Evolutionary conservation across 1,140 invertebrate genomes (phyloP), one percentile per base, ranked within the genome.

Genomic region (Liolophura sinensis): DNA sequence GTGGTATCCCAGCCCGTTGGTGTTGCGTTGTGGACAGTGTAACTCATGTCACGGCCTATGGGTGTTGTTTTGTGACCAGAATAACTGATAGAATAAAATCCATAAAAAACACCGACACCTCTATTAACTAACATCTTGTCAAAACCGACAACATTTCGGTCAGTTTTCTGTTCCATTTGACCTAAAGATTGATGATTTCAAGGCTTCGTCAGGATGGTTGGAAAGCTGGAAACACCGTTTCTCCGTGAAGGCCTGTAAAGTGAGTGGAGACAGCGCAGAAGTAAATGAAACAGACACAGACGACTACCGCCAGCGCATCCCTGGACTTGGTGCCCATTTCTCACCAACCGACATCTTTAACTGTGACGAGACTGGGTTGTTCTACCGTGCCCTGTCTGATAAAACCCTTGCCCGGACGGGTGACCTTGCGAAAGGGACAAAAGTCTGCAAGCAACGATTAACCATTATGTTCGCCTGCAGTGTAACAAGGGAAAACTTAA

Each of bases 121-220:
- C n/a, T n/a, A n/a, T n/a, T n/a, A n/a, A n/a, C n/a, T n/a, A n/a
- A n/a, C n/a, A n/a, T n/a, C n/a, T n/a, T n/a, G n/a, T n/a, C n/a
- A n/a, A n/a, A n/a, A n/a, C n/a, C n/a, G n/a, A n/a, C n/a, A n/a
- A n/a, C n/a, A n/a, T n/a, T n/a, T n/a, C n/a, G n/a, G n/a, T n/a
- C n/a, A n/a, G n/a, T n/a, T n/a, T n/a, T n/a, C n/a, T n/a, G n/a
- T n/a, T n/a, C n/a, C n/a, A n/a, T n/a, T n/a, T 22, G 25, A 66
- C 14, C 31, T 60, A 1, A 40, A 25, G 1, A 3, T 24, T 3
- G 56, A 48, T 73, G 27, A 65, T 20, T 65, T 72, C 31, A 63
- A 71, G 14, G 67, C 64, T n/a, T 73, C 78, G 18, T 61, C 68
- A 14, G 64, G 68, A 14, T 62, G 60, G 51, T 24, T 60, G n/a